Base-by-base conservation (phyloP, 2,888 invertebrate species). In the Ephialtes manifestator region DNA sequence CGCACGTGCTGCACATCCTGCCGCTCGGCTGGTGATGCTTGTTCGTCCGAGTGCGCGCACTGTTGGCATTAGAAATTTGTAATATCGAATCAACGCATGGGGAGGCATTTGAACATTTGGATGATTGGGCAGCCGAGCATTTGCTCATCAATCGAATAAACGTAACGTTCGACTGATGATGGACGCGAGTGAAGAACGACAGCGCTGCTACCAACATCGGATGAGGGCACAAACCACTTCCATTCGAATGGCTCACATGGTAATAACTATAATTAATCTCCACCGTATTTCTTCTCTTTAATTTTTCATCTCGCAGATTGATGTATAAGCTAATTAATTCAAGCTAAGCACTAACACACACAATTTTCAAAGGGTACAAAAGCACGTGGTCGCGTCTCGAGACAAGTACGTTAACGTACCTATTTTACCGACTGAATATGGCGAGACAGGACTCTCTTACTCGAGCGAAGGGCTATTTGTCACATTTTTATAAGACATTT, bases 1-100 rank as follows among this genome's bases (percentile, higher is more conserved):
- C 68, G 81, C 77, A 77, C 84, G 77, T 81, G 84, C 60, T 60
- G 24, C 65, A 48, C 75, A 75, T 63, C 60, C 46, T 63, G 18
- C 20, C 8, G 31, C 31, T 24, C 58, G 65, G 51, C n/a, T 46
- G 72, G 11, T 43, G 31, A 28, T 53, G 31, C 51, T 55, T 24
- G 77, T 74, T 78, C 68, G 24, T 35, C 28, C 39, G 70, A 4
- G 15, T 3, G 39, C 31, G 51, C 24, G 24, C 80, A 48, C 72
- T 68, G 74, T 84, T 84, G 77, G 72, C 77, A 84, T 84, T 81
- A 77, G 84, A 81, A 81, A 81, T 84, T 77, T 77, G 77, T 77
- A 81, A 81, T 81, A 77, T 81, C 77, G 65, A 77, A 84, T 84
- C 77, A 48, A 58, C 63, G 70, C 43, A 28, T 28, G 20, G 15